Base-by-base conservation (phyloP, 2,888 invertebrate genomes). In the Andrena camellia region DNA sequence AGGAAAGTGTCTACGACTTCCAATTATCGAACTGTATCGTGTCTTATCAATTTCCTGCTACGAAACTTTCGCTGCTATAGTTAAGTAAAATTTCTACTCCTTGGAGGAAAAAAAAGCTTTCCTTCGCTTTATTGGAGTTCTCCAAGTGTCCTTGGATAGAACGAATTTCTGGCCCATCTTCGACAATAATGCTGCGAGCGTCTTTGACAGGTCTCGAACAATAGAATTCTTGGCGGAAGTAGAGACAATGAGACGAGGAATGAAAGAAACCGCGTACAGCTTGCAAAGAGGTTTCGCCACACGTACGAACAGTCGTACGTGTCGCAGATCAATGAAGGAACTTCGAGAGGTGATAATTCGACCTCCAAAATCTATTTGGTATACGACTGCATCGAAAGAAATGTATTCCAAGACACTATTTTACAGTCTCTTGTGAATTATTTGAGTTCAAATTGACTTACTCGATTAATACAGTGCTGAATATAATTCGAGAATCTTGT, bases 201-300 rank as follows among this genome's bases (percentile, higher is more conserved):
- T 71, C 72, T 83, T 78, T 86, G 87, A 85, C 86, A 81, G 83
- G 77, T 70, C 66, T 70, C 69, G 63, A 75, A 79, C 81, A 79
- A 86, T 84, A 78, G 86, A 86, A 87, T 77, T 79, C 66, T 68
- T 64, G 71, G 60, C 62, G 78, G 59, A 74, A 77, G 72, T 64
- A 71, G 71, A 83, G 60, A 77, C 63, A 85, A 77, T 59, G 57
- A 42, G 79, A 71, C 77, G 75, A 50, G 74, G 48, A 84, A 84
- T 74, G 67, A 71, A 84, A 82, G 78, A 83, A 71, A 50, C 29
- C 70, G 48, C 75, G 70, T 8, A 31, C 60, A 50, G 70, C 13
- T 8, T 54, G 31, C 33, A 67, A 67, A 31, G 52, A 35, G 35
- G 35, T 33, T 20, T 42, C 35, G 35, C 20, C 2, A 17, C n/a